Evolutionary conservation across 53 echinoderm and acorn worm species (phyloP).

Genomic region (Stichopus horrens): DNA sequence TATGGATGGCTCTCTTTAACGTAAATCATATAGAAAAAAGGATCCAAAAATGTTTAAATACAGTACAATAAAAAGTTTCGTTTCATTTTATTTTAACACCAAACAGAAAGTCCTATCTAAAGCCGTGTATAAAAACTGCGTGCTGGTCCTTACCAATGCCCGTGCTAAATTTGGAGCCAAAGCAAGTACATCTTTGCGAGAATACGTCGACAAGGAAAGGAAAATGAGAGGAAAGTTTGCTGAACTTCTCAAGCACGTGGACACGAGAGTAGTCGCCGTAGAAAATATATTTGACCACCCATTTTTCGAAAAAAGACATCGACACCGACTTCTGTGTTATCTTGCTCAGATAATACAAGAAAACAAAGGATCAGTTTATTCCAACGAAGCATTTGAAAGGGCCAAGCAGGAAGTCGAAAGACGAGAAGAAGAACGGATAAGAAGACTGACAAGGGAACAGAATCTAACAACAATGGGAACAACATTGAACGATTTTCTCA

Average conservation of each 20-base stretch:
- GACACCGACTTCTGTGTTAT: background rate
- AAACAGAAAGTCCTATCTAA: too few relatives aligned
- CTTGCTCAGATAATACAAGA: background rate
- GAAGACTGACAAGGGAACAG: background rate
- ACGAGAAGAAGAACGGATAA: background rate
- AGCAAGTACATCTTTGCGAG: background rate
- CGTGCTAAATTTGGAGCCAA: background rate
- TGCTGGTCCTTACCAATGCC: background rate
- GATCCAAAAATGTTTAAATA: too few relatives aligned
- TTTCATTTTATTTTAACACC: too few relatives aligned
- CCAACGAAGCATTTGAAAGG: background rate
- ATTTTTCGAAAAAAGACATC: background rate
- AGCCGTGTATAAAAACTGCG: background rate
- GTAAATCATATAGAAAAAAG: too few relatives aligned
- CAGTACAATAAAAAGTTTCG: too few relatives aligned
- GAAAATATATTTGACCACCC: background rate
- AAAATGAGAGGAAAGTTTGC: background rate
- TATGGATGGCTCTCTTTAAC: too few relatives aligned
- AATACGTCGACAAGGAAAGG: background rate
- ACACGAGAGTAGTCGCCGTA: background rate
- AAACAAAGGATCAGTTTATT: background rate
- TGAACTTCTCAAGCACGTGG: background rate
- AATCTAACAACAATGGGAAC: background rate
- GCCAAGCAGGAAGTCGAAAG: background rate
- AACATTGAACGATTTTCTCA: background rate